Evolutionary conservation across 37 sponge, comb jelly and placozoan genomes (phyloP).

Genomic region (Cladorhizidae sp.): DNA sequence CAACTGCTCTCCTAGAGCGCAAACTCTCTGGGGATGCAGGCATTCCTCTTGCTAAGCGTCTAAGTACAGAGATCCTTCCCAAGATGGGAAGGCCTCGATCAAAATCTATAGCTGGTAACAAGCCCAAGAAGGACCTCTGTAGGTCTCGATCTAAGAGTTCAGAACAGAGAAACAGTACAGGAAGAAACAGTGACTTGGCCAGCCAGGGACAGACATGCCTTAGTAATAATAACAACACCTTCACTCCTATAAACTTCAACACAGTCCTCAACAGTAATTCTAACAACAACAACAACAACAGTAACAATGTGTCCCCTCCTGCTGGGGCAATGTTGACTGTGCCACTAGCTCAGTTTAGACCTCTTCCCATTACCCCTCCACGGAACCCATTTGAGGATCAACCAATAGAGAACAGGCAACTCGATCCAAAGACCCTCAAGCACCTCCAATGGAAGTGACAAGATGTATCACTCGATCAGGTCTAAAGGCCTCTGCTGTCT

Average conservation of each 20-base stretch:
- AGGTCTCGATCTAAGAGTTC: constrained; percentile 32
- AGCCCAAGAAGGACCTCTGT: constrained; percentile 4
- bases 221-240: background rate
- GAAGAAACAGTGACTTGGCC: background rate
- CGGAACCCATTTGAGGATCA: constrained; percentile 65
- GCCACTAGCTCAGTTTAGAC: constrained; percentile 23
- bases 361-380: constrained; percentile 71
- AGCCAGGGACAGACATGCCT: background rate
- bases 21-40: background rate
- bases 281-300: constrained; percentile 29
- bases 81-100: constrained; percentile 64
- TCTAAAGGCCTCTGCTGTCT: too few relatives aligned
- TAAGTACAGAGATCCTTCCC: constrained; percentile 15
- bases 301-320: constrained; percentile 38
- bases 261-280: constrained; percentile 2
- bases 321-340: constrained; percentile 35
- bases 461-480: background rate
- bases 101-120: constrained; percentile 33
- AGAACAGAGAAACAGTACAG: constrained; percentile 13
- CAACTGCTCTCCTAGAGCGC: constrained; percentile 7
- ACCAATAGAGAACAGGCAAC: background rate
- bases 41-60: background rate
- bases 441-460: constrained; percentile 43
- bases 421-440: constrained; percentile 69
- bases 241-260: background rate